Evolutionary conservation across 2,888 invertebrate genomes (phyloP).

Genomic region (Aphelenchoides bicaudatus): DNA sequence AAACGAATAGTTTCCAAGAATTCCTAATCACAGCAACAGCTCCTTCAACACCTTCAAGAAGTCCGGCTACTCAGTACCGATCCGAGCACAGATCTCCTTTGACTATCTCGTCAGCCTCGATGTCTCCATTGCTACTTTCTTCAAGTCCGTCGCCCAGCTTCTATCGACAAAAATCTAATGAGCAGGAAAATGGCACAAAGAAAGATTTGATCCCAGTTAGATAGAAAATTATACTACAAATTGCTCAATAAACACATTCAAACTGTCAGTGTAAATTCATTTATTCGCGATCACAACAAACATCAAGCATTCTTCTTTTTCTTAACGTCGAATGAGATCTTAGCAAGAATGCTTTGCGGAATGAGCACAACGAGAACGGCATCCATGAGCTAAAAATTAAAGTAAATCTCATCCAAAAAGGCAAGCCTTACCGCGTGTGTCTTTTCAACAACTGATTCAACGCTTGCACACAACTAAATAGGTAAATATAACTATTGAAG

Average conservation of each 20-base stretch:
- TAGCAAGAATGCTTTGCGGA: background rate
- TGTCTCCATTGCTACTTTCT: background rate
- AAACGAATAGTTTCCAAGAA: no score
- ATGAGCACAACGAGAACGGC: slow-evolving; percentile 5
- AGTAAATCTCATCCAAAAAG: no score
- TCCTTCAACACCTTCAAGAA: no score
- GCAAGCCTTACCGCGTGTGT: slow-evolving; percentile 11
- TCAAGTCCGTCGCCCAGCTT: slow-evolving; percentile 1
- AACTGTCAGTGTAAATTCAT: no score
- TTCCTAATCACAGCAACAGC: no score
- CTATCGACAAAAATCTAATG: background rate
- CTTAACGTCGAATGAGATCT: background rate
- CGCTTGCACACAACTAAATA: slow-evolving; percentile 2
- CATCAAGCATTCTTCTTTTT: slow-evolving; percentile 4
- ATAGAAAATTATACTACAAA: no score
- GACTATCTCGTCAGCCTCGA: background rate
- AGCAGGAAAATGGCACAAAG: no score
- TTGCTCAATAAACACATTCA: no score
- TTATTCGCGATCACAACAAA: slow-evolving; percentile 4
- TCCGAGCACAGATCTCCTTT: background rate
- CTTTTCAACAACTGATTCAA: slow-evolving; percentile 3
- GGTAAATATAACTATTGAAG: background rate
- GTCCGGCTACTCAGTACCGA: no score
- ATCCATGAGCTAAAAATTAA: no score
- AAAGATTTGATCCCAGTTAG: no score